A percentile compares a stretch with the other conserved stretches of the same genome.
phyloP scores from a whole-genome alignment of 2,113 vertebrate species.

The Loxodonta africana region DNA sequence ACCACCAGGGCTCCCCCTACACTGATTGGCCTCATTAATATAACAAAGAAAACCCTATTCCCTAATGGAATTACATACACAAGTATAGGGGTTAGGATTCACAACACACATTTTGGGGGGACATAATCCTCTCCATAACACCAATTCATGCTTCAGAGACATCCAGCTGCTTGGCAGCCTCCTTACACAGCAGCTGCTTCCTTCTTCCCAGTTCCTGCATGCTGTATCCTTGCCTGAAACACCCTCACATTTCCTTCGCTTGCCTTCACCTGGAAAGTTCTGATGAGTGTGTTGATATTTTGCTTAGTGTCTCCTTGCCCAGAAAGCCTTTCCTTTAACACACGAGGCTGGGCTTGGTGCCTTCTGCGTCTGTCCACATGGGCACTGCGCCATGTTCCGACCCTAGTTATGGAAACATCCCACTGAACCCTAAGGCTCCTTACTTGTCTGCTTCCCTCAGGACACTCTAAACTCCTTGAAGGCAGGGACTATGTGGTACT shows the following conservation, averaged over 20 bases:
- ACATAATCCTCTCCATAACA: too few relatives aligned
- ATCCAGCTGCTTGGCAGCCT: too few relatives aligned
- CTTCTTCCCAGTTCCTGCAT: not conserved
- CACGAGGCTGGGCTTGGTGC: not conserved
- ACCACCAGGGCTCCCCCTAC: too few relatives aligned
- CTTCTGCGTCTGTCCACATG: not conserved
- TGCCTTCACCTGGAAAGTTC: not conserved
- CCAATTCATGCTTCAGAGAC: too few relatives aligned
- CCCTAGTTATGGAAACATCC: too few relatives aligned
- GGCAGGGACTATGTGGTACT: not conserved
- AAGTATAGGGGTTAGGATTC: too few relatives aligned
- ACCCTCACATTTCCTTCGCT: not conserved
- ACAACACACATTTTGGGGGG: too few relatives aligned
- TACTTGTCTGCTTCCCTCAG: not conserved
- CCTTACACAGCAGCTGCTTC: not conserved
- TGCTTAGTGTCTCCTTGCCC: not conserved
- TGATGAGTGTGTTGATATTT: not conserved
- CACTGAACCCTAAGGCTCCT: not conserved
- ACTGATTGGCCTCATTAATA: too few relatives aligned
- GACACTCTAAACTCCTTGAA: not conserved
- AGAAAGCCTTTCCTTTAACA: not conserved
- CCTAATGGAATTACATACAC: too few relatives aligned
- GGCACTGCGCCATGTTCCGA: not conserved
- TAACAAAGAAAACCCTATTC: too few relatives aligned
- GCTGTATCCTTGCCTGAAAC: not conserved